These are phyloP conservation scores for Centruroides vittatus DNA, from an alignment of 1,140 invertebrate species.

Conservation along the genomic window DNA sequence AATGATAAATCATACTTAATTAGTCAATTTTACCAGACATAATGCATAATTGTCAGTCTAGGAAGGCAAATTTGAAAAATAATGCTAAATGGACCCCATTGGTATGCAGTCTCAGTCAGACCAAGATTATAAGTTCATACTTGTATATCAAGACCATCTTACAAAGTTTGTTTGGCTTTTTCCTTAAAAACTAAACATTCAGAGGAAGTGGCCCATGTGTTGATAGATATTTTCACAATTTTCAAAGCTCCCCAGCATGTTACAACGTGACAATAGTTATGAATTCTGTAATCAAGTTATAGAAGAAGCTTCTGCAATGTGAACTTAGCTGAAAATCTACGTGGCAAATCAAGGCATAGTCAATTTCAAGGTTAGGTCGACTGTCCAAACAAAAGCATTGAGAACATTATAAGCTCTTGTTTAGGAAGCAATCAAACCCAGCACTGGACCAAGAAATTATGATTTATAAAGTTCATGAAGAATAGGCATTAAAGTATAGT, in stretches of 20 bases:
- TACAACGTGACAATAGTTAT: constrained; percentile 24
- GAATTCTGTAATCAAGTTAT: constrained; percentile 5
- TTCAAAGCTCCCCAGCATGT: constrained; percentile 27
- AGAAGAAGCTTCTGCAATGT: neutral
- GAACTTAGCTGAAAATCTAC: constrained; percentile 1
- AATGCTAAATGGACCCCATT: constrained; percentile 3
- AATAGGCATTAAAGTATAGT: neutral
- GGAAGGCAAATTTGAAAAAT: too few relatives aligned
- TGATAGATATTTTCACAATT: constrained; percentile 28
- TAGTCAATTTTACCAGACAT: too few relatives aligned
- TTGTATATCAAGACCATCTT: constrained; percentile 34
- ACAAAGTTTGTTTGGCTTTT: constrained; percentile 32
- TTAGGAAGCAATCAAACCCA: neutral
- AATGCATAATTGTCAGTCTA: too few relatives aligned
- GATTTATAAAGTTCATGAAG: constrained; percentile 1
- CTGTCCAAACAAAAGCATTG: neutral
- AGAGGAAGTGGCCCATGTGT: constrained; percentile 25
- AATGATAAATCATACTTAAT: too few relatives aligned
- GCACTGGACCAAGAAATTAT: neutral
- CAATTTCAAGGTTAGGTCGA: neutral
- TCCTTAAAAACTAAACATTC: constrained; percentile 26
- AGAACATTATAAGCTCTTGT: constrained; percentile 5
- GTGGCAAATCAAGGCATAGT: neutral
- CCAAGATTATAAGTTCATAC: constrained; percentile 28
- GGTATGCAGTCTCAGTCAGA: constrained; percentile 20